Conservation (phyloP, 2,888 invertebrate species). For the Agriopis leucophaearia region DNA sequence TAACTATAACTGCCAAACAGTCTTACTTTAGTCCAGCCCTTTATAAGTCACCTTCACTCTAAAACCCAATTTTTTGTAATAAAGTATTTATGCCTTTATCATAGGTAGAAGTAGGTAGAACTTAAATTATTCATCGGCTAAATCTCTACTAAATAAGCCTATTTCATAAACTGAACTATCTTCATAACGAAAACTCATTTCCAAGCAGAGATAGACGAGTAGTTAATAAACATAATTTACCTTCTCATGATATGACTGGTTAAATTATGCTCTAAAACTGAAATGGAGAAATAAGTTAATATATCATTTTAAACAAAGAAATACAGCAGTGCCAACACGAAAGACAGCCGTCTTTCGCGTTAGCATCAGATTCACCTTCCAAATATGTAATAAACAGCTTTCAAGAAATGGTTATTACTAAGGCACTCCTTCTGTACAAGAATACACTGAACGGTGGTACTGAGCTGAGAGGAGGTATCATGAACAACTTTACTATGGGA, state of each 20-base stretch:
- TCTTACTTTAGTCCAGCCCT: too few species aligned
- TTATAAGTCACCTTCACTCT: too few species aligned
- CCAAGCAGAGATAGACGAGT: constrained; percentile 3
- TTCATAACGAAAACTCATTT: constrained; percentile 14
- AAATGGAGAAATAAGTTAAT: constrained; percentile 6
- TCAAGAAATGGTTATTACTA: constrained; percentile 1
- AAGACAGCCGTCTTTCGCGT: too few species aligned
- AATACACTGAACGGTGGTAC: too few species aligned
- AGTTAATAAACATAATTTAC: constrained; percentile 13
- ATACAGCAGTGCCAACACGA: constrained; percentile 2
- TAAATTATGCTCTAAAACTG: constrained; percentile 11
- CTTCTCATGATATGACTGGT: neutral
- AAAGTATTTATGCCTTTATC: neutral
- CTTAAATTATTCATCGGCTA: neutral
- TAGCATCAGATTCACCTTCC: neutral
- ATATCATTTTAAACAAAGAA: constrained; percentile 12
- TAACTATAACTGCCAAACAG: too few species aligned
- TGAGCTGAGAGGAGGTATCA: too few species aligned
- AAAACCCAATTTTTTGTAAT: too few species aligned
- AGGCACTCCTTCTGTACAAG: too few species aligned
- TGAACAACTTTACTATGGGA: too few species aligned
- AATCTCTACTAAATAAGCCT: neutral
- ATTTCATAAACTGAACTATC: constrained; percentile 3
- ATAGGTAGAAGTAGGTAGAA: neutral
- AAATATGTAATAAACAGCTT: neutral